Conservation (phyloP, 2,888 invertebrate genomes). For the Euclidia mi region DNA sequence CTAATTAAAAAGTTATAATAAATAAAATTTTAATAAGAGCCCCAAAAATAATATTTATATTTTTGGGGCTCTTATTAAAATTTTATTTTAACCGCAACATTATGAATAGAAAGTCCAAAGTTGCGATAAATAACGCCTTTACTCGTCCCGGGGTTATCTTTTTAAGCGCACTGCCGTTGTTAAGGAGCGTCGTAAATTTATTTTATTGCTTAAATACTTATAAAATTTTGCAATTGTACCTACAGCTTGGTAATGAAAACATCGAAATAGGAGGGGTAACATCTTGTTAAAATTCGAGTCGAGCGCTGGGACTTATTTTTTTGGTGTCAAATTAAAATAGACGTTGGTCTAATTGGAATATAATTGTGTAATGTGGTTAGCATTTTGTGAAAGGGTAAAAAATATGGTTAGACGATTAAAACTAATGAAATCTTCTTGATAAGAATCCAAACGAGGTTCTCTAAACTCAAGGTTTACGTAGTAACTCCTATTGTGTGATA, state of each 20-base stretch:
- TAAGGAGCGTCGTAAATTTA: constrained; percentile 74
- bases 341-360: constrained; percentile 33
- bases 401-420: too few species aligned
- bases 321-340: constrained; percentile 37
- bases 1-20: constrained; percentile 53
- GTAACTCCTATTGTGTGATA: too few species aligned
- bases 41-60: constrained; percentile 69
- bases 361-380: constrained; percentile 22
- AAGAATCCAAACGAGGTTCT: too few species aligned
- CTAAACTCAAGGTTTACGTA: too few species aligned
- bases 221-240: constrained; percentile 73
- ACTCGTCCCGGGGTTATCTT: constrained; percentile 78
- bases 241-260: constrained; percentile 60
- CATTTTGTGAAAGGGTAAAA: too few species aligned
- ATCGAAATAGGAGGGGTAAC: constrained; percentile 48
- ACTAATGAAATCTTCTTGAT: too few species aligned
- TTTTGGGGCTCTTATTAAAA: too few species aligned
- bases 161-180: constrained; percentile 70
- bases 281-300: constrained; percentile 60
- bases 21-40: constrained; percentile 67
- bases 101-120: constrained; percentile 73
- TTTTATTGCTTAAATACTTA: constrained; percentile 75
- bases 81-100: constrained; percentile 66
- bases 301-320: constrained; percentile 48
- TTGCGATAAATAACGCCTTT: constrained; percentile 74